These are phyloP conservation scores for Ammodytes dubius DNA, from an alignment of 2,113 vertebrate genomes.

Conservation along the genomic window DNA sequence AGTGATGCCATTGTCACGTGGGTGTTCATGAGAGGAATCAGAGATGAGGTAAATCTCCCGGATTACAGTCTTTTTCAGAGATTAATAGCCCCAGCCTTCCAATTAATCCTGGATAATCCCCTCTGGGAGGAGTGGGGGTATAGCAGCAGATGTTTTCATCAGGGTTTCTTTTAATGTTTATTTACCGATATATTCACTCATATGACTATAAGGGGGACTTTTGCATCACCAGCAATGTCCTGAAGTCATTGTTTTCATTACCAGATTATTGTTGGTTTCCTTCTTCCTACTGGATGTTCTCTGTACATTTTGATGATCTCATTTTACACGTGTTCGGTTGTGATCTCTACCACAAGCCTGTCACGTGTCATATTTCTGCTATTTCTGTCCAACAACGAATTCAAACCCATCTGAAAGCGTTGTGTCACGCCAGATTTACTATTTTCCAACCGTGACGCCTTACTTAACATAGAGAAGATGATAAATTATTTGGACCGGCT, in stretches of 20 bases:
- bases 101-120: slow-evolving; percentile 82
- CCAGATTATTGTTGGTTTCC: not conserved
- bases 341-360: not conserved
- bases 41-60: slow-evolving; percentile 67
- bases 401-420: not conserved
- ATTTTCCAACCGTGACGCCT: not conserved
- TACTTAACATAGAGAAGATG: not conserved
- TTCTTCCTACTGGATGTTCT: not conserved
- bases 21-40: slow-evolving; percentile 52
- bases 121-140: slow-evolving; percentile 26
- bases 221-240: not conserved
- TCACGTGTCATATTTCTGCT: not conserved
- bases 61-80: slow-evolving; percentile 74
- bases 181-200: slow-evolving; percentile 40
- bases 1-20: slow-evolving; percentile 55
- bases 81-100: slow-evolving; percentile 73
- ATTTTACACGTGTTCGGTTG: slow-evolving; percentile 4
- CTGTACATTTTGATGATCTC: slow-evolving; percentile 20
- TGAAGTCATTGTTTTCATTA: slow-evolving; percentile 10
- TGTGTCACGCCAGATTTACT: not conserved
- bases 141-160: slow-evolving; percentile 57
- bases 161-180: slow-evolving; percentile 44
- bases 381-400: not conserved
- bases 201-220: not conserved
- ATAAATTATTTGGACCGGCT: not conserved